phyloP scores from a whole-genome alignment of 2,888 invertebrate species.

The Acanthoscelides obtectus region DNA sequence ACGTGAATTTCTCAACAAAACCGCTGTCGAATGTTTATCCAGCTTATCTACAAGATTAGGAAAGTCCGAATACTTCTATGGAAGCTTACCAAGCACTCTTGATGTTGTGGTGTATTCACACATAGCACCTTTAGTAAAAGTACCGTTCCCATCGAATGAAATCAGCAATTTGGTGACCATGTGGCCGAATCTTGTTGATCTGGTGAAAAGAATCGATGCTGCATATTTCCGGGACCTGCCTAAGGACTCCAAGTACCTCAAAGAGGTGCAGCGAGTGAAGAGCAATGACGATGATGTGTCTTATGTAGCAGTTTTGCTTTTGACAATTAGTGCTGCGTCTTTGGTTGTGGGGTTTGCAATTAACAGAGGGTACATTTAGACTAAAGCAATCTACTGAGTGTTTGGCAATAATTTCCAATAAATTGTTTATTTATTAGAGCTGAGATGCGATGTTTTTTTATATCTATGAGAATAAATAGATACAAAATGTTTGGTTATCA shows the following conservation, averaged over 20 bases:
- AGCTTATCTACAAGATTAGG: conserved; percentile 57
- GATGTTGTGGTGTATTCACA: conserved; percentile 89
- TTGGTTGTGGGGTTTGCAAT: conserved; percentile 34
- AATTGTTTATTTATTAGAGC: background rate
- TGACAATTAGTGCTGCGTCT: conserved; percentile 34
- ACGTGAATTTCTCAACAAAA: conserved; percentile 47
- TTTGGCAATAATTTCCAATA: background rate
- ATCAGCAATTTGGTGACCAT: conserved; percentile 40
- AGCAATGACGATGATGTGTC: conserved; percentile 36
- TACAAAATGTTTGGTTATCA: background rate
- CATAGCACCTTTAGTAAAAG: conserved; percentile 78
- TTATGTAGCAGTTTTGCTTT: conserved; percentile 33
- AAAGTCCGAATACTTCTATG: conserved; percentile 80
- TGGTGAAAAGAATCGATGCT: conserved; percentile 75
- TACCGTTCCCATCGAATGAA: conserved; percentile 71
- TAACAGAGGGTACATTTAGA: conserved; percentile 22
- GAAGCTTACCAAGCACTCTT: conserved; percentile 67
- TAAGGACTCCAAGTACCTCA: conserved; percentile 37
- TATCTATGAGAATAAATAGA: background rate
- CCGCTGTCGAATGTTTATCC: conserved; percentile 37
- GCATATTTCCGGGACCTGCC: conserved; percentile 66
- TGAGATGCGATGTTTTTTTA: background rate
- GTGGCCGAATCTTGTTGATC: conserved; percentile 74
- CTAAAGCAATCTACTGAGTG: background rate
- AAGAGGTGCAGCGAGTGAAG: conserved; percentile 22